These are phyloP conservation scores for Sitophilus oryzae DNA, from an alignment of 1,140 invertebrate genomes.

Conservation along the genomic window DNA sequence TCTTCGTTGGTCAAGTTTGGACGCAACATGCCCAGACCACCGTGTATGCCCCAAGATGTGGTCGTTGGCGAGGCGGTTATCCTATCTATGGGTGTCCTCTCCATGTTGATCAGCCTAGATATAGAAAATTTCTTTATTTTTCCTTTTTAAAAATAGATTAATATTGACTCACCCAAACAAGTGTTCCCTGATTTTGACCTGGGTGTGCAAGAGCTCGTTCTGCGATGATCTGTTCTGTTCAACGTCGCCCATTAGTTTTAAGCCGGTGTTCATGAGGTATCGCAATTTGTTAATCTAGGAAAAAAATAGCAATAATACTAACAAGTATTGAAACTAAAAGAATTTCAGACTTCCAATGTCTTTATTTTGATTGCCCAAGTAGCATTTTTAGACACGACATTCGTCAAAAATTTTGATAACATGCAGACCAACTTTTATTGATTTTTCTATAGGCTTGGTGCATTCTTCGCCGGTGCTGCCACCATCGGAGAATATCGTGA, in stretches of 20 bases:
- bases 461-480: too few species aligned
- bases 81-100: constrained; percentile 23
- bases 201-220: constrained; percentile 39
- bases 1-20: constrained; percentile 24
- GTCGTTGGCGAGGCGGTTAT: constrained; percentile 15
- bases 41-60: constrained; percentile 26
- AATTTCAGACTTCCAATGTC: too few species aligned
- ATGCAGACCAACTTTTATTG: too few species aligned
- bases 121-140: neutral
- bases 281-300: constrained; percentile 57
- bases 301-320: constrained; percentile 2
- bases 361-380: too few species aligned
- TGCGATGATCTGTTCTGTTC: constrained; percentile 37
- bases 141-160: too few species aligned
- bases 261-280: constrained; percentile 51
- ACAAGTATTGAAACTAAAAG: too few species aligned
- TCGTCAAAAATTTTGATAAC: too few species aligned
- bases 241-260: constrained; percentile 40
- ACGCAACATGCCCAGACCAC: constrained; percentile 21
- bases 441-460: too few species aligned
- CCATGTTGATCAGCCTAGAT: constrained; percentile 32
- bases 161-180: constrained; percentile 26
- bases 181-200: constrained; percentile 28
- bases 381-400: too few species aligned
- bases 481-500: too few species aligned